Evolutionary conservation across 2,113 vertebrate species (phyloP).

Genomic region (Apteryx mantelli): DNA sequence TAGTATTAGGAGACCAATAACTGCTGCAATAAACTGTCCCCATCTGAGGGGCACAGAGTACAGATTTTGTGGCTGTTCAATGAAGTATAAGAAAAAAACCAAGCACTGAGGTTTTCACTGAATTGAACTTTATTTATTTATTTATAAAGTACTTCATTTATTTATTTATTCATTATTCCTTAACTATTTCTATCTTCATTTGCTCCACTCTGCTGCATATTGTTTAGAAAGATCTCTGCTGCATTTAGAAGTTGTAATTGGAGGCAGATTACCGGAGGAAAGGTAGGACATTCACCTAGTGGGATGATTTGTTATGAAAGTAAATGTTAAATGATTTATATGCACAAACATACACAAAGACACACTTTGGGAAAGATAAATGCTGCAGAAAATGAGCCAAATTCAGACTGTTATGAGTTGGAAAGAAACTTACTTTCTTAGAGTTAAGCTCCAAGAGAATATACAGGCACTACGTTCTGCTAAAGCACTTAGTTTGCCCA

Average conservation of each 20-base stretch:
- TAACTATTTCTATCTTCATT: neutral
- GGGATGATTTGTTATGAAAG: neutral
- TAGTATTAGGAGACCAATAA: neutral
- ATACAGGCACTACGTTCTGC: neutral
- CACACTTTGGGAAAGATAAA: neutral
- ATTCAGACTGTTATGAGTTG: neutral
- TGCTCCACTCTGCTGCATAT: neutral
- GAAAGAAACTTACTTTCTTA: neutral
- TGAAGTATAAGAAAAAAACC: neutral
- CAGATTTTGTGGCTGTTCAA: neutral
- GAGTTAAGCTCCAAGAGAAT: neutral
- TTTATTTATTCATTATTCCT: neutral
- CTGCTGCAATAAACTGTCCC: neutral
- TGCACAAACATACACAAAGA: neutral
- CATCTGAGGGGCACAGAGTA: rapidly evolving
- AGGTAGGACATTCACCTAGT: neutral
- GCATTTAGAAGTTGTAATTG: neutral
- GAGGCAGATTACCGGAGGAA: neutral
- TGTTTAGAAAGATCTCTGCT: neutral
- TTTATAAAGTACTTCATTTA: too few relatives aligned
- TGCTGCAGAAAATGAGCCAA: neutral
- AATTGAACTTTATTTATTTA: neutral
- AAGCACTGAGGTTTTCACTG: neutral
- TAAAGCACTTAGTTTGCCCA: neutral
- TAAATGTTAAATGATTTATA: neutral